Percentiles rank a stretch among this genome's conserved stretches.
Evolutionary conservation across 2,113 vertebrate species (phyloP).

Genomic region (Symphodus melops): DNA sequence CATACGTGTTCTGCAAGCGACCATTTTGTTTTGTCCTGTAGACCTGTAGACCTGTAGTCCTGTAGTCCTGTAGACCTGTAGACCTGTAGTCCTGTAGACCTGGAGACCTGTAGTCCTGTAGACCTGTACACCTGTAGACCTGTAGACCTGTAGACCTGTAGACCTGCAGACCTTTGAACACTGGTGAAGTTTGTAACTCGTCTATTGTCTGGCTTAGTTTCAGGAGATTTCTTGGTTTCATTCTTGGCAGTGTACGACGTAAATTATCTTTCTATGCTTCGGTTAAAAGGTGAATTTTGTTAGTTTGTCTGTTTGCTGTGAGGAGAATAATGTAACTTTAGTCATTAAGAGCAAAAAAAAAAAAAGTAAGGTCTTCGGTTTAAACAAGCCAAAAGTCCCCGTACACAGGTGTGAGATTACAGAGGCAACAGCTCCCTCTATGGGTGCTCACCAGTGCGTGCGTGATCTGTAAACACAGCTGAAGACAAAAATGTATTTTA

Average conservation of each 20-base stretch:
- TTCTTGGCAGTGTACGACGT: too few relatives aligned
- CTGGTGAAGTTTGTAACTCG: too few relatives aligned
- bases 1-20: too few relatives aligned
- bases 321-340: too few relatives aligned
- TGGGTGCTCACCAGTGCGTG: not conserved
- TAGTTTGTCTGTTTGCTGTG: too few relatives aligned
- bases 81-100: not conserved
- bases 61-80: not conserved
- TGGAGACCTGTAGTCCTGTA: not conserved
- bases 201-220: not conserved
- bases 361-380: not conserved
- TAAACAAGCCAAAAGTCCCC: not conserved
- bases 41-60: too few relatives aligned
- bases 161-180: too few relatives aligned
- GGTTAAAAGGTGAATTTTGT: too few relatives aligned
- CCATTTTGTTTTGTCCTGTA: not conserved
- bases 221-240: too few relatives aligned
- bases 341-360: not conserved
- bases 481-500: not conserved
- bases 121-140: not conserved
- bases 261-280: too few relatives aligned
- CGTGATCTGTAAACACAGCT: not conserved
- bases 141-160: not conserved
- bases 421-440: constrained; percentile 8
- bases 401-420: too few relatives aligned